These are phyloP conservation scores for Glyptemys insculpta DNA, from an alignment of 2,797 vertebrate species.

Conservation along the genomic window DNA sequence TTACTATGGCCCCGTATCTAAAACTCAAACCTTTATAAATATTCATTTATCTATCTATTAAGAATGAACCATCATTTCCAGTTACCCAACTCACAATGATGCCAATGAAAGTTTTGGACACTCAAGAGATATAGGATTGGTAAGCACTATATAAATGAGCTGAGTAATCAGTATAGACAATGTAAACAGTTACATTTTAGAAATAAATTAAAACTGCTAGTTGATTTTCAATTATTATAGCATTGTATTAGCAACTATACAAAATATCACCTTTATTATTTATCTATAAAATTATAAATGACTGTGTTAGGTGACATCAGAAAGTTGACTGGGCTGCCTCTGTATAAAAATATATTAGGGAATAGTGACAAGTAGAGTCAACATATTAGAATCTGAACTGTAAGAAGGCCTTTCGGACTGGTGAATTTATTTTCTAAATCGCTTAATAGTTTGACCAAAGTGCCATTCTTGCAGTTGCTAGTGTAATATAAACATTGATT, in stretches of 20 bases:
- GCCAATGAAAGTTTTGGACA: not conserved
- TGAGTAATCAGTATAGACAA: not conserved
- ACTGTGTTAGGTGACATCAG: not conserved
- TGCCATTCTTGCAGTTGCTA: not conserved
- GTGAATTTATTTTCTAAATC: slow-evolving; percentile 12
- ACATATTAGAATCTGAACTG: not conserved
- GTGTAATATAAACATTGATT: slow-evolving; percentile 11
- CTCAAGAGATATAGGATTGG: not conserved
- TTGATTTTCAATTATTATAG: not conserved
- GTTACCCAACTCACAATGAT: not conserved
- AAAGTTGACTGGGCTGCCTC: not conserved
- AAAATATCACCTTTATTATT: not conserved
- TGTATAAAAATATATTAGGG: not conserved
- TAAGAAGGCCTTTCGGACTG: not conserved
- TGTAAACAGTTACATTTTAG: not conserved
- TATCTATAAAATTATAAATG: not conserved
- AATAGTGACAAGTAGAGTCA: not conserved
- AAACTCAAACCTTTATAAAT: not conserved
- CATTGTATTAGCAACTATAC: not conserved
- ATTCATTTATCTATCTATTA: not conserved
- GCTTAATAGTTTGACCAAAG: not conserved
- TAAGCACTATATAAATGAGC: not conserved
- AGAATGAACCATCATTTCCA: not conserved
- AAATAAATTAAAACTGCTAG: not conserved
- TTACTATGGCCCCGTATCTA: not conserved